Conservation (phyloP, 1,140 invertebrate genomes). For the Drosophila sulfurigaster region DNA sequence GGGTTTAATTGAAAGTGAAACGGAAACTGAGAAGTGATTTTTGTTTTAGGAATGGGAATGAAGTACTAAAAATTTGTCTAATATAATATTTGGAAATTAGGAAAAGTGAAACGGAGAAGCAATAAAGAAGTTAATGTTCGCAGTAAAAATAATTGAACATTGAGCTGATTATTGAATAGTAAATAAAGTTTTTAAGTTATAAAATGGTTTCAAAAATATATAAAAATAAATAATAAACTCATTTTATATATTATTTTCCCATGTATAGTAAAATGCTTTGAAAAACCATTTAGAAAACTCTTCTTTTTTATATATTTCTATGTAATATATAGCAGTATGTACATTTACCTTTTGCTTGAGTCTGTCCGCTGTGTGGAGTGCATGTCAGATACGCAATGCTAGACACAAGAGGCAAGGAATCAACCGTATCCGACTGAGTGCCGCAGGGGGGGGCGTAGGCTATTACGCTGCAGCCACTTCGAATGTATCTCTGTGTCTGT, state of each 20-base stretch:
- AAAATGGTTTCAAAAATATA: too few species aligned
- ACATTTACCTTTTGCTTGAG: not conserved
- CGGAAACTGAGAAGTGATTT: not conserved
- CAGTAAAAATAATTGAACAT: too few species aligned
- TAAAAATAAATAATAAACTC: too few species aligned
- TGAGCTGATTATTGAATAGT: too few species aligned
- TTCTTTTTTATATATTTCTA: not conserved
- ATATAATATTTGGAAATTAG: not conserved
- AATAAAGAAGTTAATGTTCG: too few species aligned
- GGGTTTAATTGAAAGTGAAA: not conserved
- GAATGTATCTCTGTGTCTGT: slow-evolving; percentile 28
- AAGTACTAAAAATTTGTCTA: not conserved
- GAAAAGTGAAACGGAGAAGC: not conserved
- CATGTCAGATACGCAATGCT: slow-evolving; percentile 78
- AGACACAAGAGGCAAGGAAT: slow-evolving; percentile 78
- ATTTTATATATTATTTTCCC: too few species aligned
- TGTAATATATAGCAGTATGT: not conserved
- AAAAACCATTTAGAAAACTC: not conserved
- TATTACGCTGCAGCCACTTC: slow-evolving; percentile 5
- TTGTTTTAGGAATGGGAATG: not conserved
- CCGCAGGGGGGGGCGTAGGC: not conserved
- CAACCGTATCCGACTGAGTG: slow-evolving; percentile 62
- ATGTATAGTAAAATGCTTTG: not conserved
- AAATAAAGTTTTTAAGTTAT: too few species aligned
- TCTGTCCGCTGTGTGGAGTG: slow-evolving; percentile 35